These are phyloP conservation scores for Tenthredo distinguenda DNA, from an alignment of 2,888 invertebrate species.

Conservation along the genomic window DNA sequence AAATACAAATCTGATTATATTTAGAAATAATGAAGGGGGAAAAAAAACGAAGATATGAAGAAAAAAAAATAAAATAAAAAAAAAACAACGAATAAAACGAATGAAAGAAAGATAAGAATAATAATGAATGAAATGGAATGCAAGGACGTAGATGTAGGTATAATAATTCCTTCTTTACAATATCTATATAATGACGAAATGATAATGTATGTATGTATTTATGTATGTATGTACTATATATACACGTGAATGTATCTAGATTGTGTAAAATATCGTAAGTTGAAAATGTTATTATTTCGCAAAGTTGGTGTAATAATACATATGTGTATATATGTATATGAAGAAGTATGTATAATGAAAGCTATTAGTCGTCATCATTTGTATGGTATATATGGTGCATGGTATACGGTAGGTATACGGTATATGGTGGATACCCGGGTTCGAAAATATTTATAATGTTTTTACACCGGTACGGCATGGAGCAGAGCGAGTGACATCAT, in stretches of 20 bases:
- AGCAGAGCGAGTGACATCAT: conserved; percentile 22
- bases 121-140: not conserved
- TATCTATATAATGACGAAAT: not conserved
- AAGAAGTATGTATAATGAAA: not conserved
- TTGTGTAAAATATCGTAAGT: not conserved
- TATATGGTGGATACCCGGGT: not conserved
- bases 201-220: not conserved
- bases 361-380: not conserved
- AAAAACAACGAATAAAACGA: not conserved
- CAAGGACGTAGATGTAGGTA: not conserved
- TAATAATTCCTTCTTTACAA: not conserved
- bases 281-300: conserved; percentile 21
- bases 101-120: conserved; percentile 2
- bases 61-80: not conserved
- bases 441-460: conserved; percentile 35
- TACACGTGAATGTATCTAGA: not conserved
- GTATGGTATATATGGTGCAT: not conserved
- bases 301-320: not conserved
- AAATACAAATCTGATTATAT: not conserved
- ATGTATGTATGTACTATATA: not conserved
- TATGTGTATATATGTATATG: not conserved
- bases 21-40: not conserved
- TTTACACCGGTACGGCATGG: conserved; percentile 4
- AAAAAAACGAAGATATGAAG: not conserved
- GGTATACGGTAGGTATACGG: not conserved